Evolutionary conservation across 2,113 vertebrate species (phyloP), one percentile per base, ranked within the genome.

Genomic region (Rhinoptilus africanus): DNA sequence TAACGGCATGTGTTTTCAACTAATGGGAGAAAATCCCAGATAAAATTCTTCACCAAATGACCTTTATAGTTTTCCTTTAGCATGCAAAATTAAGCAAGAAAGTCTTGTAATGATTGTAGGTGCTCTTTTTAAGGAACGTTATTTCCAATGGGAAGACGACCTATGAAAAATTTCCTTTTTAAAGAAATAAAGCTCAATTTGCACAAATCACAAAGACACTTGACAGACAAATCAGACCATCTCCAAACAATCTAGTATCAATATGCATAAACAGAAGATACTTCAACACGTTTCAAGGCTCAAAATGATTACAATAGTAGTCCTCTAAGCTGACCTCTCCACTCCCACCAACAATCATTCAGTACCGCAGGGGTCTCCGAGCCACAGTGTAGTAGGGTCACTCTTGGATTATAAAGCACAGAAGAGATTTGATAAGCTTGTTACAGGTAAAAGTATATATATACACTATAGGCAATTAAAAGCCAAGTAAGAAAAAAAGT

Each of bases 11-110:
- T 62, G 77, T 76, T 79, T 93, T 91, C 82, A 94, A 87, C 56
- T 50, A 83, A 34, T 14, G 77, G 47, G 51, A 92, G 60, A 95
- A 96, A 93, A 94, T 87, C 88, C 86, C 57, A 81, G 76, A 93
- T 87, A 93, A 92, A 95, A 91, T 32, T 84, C 48, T 76, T 93
- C 83, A 93, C 68, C 39, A 94, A 86, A 71, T 87, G 92, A 89
- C 83, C 83, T 87, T 94, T 92, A 89, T 5, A 87, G 85, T 54
- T 92, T 95, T 80, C 51, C 80, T 91, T 81, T 60, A 86, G 69
- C 88, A 89, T 0, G 20, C 92, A 88, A 94, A 91, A 95, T 95
- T 92, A 94, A 88, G 76, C 86, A 84, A 83, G 51, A n/a, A 94
- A 73, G n/a, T 76, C 14, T 0, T 89, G 30, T 53, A 91, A 78